Base-by-base conservation (phyloP, 2,797 vertebrate genomes). In the Podarcis siculus region DNA sequence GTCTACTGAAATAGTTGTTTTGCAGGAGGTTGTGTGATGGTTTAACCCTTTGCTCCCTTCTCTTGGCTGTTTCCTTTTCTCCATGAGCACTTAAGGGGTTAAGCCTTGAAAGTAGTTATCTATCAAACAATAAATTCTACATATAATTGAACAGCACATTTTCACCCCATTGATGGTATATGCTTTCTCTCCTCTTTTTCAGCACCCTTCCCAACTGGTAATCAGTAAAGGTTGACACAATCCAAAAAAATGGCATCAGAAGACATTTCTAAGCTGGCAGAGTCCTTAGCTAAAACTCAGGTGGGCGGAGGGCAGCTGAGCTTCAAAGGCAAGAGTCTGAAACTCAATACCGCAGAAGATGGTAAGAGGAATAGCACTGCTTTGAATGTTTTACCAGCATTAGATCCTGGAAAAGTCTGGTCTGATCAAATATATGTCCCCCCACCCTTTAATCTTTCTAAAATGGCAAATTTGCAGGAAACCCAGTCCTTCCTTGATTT, bases 321-420 rank as follows among this genome's bases (percentile, higher is more conserved):
- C 94, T 99, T 99, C 95, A 99, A 98, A 97, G 99, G 98, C 88
- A 98, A 98, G 94, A 98, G 98, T 45, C 97, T 98, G 86, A 99
- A 99, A 94, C 98, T 99, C 90, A 98, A 99, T 92, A 98, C 98
- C 64, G 98, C 98, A 1, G 91, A 98, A 42, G 98, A 98, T 93
- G 99, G 99, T 99, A 95, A 97, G 98, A 93, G 45, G 75, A 90
- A 79, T 85, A 32, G 58, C 1, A 17, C 12, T 89, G 85, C 6
- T 86, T n/a, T 67, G 88, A 71, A 73, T 66, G 25, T 45, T 6
- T 42, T 8, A 8, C 5, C 27, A 73, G 32, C 42, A 39, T 25
- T 32, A 6, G 35, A 61, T 81, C 19, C 7, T 81, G 30, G 17
- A n/a, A 35, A 42, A 71, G 49, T 23, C 42, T 27, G 25, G 27